Evolutionary conservation across 2,888 invertebrate species (phyloP), one percentile per base, ranked within the genome.

Genomic region (Protophormia terraenovae): DNA sequence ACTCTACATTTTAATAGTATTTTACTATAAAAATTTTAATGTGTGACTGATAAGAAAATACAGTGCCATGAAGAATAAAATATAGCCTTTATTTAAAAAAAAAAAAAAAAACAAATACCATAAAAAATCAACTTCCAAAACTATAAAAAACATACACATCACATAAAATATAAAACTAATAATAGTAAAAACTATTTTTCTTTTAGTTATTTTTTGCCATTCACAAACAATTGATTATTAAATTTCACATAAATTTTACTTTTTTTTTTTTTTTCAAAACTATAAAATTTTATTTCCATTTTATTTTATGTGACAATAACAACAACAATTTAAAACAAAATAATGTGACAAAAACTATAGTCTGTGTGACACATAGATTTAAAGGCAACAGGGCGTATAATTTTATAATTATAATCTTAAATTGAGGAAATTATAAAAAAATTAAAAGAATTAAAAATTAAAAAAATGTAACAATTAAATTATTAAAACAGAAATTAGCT

Each of bases 151-250:
- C 2, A 47, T 41, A 41, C n/a, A 41, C 16, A 72, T 41, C 19
- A 8, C 16, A 35, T 24, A 35, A 62, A 73, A 32, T 3, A 47
- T 47, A 64, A 53, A 22, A 62, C 29, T 29, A 58, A 72, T 29
- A 55, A 10, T 19, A 53, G 27, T 12, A 47, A 16, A 41, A 32
- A 60, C n/a, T 12, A 24, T 27, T 55, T 35, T 35, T 2, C 22
- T 29, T 45, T n/a, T 29, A n/a, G 19, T 72, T 7, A 38, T 62
- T 47, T 38, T 16, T 35, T 35, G 24, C 10, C n/a, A 55, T 38
- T 38, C 10, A 14, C 53, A 55, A 55, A 38, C 69, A 71, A 71
- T 55, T 32, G 71, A 71, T 50, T 67, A 38, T 69, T 71, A 38
- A n/a, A 53, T 53, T 14, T 41, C 55, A 41, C 58, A 72, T 41